These are phyloP conservation scores for Rhinogobius similis DNA, from an alignment of 2,113 vertebrate genomes.

Conservation along the genomic window DNA sequence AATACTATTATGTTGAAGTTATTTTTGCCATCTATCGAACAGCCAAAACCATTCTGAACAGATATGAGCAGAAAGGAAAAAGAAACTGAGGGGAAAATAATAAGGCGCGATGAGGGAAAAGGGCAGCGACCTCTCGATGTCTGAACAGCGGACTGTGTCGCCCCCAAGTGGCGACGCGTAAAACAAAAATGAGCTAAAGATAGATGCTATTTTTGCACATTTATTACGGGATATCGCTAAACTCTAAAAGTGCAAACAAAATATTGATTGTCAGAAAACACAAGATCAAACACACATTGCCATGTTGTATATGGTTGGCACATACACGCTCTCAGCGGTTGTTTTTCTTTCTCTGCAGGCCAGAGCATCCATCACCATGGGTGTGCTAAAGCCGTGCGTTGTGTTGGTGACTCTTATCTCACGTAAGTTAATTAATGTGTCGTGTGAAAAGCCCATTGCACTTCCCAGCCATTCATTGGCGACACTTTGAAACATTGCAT, in stretches of 20 bases:
- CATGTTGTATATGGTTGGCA: background rate
- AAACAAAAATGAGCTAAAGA: too few relatives aligned
- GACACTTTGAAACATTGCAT: constrained; percentile 14
- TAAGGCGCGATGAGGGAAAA: background rate
- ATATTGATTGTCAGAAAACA: background rate
- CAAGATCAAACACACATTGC: too few relatives aligned
- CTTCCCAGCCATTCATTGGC: background rate
- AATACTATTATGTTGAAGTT: background rate
- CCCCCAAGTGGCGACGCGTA: constrained; percentile 57
- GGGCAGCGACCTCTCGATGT: background rate
- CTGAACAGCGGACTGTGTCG: constrained; percentile 61
- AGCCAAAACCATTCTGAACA: background rate
- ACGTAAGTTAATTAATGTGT: constrained; percentile 48
- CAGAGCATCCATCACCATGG: constrained; percentile 78
- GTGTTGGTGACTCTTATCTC: constrained; percentile 66
- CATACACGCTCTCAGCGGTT: background rate
- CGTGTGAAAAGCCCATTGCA: background rate
- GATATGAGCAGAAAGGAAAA: background rate
- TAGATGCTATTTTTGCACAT: background rate
- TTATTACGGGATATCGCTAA: background rate
- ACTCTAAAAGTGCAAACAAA: background rate
- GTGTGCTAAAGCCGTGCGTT: constrained; percentile 66
- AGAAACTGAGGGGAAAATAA: background rate
- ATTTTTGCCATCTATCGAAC: background rate
- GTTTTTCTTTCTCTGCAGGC: constrained; percentile 62